phyloP scores from a whole-genome alignment of 2,113 vertebrate species.

The Himantopus leucocephalus region DNA sequence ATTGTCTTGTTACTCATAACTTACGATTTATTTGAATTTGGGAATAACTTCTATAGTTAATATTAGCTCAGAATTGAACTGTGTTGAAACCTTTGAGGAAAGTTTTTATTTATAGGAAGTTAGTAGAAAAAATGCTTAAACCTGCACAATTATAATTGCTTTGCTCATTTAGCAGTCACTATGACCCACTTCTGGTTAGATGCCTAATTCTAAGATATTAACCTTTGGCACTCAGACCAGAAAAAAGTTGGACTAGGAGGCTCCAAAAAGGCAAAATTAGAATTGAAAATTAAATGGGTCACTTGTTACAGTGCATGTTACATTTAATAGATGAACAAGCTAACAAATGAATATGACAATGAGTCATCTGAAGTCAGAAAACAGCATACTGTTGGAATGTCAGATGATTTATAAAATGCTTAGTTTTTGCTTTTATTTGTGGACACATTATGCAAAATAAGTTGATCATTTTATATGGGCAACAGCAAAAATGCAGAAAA shows the following conservation, averaged over 20 bases:
- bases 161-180: neutral
- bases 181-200: neutral
- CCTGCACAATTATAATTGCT: neutral
- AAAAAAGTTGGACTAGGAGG: neutral
- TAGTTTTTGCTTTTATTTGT: conserved; percentile 44
- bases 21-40: neutral
- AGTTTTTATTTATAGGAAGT: neutral
- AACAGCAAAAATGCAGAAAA: neutral
- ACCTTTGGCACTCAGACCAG: neutral
- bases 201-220: conserved; percentile 1
- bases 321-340: conserved; percentile 34
- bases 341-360: conserved; percentile 52
- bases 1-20: neutral
- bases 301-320: neutral
- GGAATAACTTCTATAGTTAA: neutral
- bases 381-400: neutral
- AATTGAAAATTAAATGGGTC: conserved; percentile 37
- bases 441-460: neutral
- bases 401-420: conserved; percentile 41
- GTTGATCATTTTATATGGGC: neutral
- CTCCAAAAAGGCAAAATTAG: neutral
- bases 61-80: neutral
- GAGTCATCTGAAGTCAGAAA: conserved; percentile 45
- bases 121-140: neutral
- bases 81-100: neutral